Percentiles rank a stretch among this genome's conserved stretches.
Conservation (phyloP, 2,888 invertebrate species). For the Eucera pruinosa region DNA sequence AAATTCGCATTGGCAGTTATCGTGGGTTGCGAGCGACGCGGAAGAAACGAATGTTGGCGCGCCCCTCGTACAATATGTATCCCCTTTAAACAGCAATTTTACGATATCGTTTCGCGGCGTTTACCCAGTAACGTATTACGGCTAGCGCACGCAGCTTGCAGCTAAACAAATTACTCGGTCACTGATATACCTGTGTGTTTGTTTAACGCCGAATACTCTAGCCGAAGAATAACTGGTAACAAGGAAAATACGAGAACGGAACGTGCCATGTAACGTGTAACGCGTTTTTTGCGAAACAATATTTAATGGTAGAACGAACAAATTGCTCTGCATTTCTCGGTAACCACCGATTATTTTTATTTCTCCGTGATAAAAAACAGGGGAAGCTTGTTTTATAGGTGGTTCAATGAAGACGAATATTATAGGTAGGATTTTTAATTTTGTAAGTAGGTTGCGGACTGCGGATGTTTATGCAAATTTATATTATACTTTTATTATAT, state of each 20-base stretch:
- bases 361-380: too few species aligned
- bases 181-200: background rate
- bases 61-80: slow-evolving; percentile 27
- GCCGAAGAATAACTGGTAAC: slow-evolving; percentile 5
- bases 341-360: too few species aligned
- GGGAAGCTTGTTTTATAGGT: too few species aligned
- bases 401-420: too few species aligned
- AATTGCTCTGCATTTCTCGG: too few species aligned
- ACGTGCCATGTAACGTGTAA: background rate
- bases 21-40: slow-evolving; percentile 25
- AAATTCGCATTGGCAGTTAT: slow-evolving; percentile 40
- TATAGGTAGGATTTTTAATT: background rate
- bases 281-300: background rate
- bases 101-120: slow-evolving; percentile 51
- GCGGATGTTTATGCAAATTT: too few species aligned
- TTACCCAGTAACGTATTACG: slow-evolving; percentile 33
- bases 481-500: too few species aligned
- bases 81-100: slow-evolving; percentile 47
- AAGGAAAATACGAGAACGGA: background rate
- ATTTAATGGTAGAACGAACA: background rate
- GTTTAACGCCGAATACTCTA: background rate
- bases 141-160: background rate
- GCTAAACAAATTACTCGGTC: slow-evolving; percentile 41
- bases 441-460: background rate
- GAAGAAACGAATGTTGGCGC: slow-evolving; percentile 30